Base-by-base conservation (phyloP, 2,888 invertebrate species). In the Acrobasis repandana region DNA sequence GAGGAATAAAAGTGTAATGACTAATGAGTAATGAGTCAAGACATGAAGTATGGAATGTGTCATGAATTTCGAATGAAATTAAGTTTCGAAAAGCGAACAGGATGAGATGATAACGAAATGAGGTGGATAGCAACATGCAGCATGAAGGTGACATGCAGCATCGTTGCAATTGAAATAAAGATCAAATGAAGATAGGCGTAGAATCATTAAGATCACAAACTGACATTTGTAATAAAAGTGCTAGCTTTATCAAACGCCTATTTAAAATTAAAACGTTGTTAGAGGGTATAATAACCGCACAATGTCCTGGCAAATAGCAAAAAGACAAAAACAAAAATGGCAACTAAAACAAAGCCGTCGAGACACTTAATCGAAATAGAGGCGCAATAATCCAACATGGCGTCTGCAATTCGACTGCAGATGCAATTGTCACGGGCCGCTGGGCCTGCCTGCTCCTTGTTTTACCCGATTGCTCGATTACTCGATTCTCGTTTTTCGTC, bases 371-470 rank as follows among this genome's bases (percentile, higher is more conserved):
- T 87, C 85, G 80, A 84, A 85, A 84, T 79, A 84, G 81, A 84
- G 76, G 76, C 72, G 79, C 82, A 83, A 84, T 89, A 89, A 89
- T 88, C 88, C 86, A 90, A 90, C 79, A 88, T 85, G 85, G 88
- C 81, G 82, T 78, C 79, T 79, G 79, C 82, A 85, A 82, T 84
- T 82, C 77, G 82, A 79, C 73, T 80, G 83, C 85, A 85, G 87
- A 83, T 88, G 90, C 89, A 90, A 90, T 90, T 90, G 90, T 88
- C 86, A 90, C 88, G 83, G 86, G 75, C 88, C 81, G 82, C 72
- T 78, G 86, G 79, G 75, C 80, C 71, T 78, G 74, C 77, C 80
- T 76, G 77, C 79, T 86, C 78, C 88, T 86, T 85, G 86, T 88
- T 87, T 85, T 84, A 83, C 80, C 83, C 87, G 87, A 88, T 88